phyloP scores from a whole-genome alignment of 2,797 vertebrate genomes.

The Psittacula derbiana region DNA sequence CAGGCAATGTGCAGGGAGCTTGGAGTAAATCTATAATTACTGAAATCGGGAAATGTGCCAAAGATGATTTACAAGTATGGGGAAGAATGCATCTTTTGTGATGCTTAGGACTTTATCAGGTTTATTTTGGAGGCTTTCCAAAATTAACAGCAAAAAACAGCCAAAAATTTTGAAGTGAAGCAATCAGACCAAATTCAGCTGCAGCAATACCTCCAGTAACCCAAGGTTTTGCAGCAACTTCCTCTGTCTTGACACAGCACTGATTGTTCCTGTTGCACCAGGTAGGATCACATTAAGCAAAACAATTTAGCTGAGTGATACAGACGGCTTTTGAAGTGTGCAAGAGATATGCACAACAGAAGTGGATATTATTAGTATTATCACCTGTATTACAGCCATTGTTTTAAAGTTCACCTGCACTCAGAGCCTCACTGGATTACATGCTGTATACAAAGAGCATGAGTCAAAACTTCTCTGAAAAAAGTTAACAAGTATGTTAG shows the following conservation, averaged over 20 bases:
- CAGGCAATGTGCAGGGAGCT: background rate
- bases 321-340: background rate
- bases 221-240: background rate
- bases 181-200: background rate
- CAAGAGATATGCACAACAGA: background rate
- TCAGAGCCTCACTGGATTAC: background rate
- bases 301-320: background rate
- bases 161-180: background rate
- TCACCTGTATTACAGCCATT: background rate
- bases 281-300: background rate
- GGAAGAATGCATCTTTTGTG: constrained; percentile 31
- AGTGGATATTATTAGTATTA: background rate
- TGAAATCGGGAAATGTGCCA: background rate
- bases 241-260: background rate
- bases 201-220: background rate
- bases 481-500: background rate
- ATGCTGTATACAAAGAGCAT: background rate
- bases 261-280: background rate
- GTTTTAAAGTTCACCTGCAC: background rate
- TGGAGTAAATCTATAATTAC: background rate
- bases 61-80: background rate
- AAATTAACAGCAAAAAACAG: background rate
- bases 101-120: constrained; percentile 6
- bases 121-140: constrained; percentile 53
- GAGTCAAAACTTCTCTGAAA: background rate